phyloP scores from a whole-genome alignment of 2,797 vertebrate species.

The Crenuchus spilurus region DNA sequence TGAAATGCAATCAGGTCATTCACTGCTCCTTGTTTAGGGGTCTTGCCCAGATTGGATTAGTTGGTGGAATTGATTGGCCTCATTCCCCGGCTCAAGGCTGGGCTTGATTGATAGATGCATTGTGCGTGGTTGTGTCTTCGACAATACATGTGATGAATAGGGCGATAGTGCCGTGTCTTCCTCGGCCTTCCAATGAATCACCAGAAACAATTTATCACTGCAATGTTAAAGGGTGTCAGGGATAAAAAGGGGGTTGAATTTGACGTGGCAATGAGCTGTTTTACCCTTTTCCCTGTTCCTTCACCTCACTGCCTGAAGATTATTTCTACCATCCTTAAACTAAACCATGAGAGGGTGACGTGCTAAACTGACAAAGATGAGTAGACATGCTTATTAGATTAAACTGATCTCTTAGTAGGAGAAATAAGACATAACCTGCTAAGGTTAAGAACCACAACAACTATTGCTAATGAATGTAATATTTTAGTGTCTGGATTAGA shows the following conservation, averaged over 20 bases:
- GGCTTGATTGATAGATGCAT: slow-evolving; percentile 54
- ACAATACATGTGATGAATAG: slow-evolving; percentile 57
- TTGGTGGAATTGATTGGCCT: slow-evolving; percentile 55
- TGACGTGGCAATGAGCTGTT: not conserved
- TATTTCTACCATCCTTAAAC: not conserved
- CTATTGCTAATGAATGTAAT: slow-evolving; percentile 6
- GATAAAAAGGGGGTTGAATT: not conserved
- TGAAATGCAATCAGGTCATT: slow-evolving; percentile 67
- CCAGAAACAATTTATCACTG: slow-evolving; percentile 30
- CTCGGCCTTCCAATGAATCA: slow-evolving; percentile 16
- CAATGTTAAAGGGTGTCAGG: slow-evolving; percentile 10
- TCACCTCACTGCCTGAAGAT: not conserved
- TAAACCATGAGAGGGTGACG: too few relatives aligned
- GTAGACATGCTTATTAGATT: too few relatives aligned
- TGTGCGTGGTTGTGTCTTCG: slow-evolving; percentile 48
- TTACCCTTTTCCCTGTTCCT: too few relatives aligned
- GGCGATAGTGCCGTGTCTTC: slow-evolving; percentile 32
- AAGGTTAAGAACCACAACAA: slow-evolving; percentile 23
- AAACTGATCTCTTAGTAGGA: not conserved
- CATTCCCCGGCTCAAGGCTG: slow-evolving; percentile 43
- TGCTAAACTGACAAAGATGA: too few relatives aligned
- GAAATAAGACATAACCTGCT: slow-evolving; percentile 6
- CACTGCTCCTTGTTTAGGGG: slow-evolving; percentile 52
- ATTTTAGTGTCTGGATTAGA: slow-evolving; percentile 23
- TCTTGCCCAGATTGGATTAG: slow-evolving; percentile 52